Percentiles rank a stretch among this genome's conserved stretches.
phyloP scores from a whole-genome alignment of 2,797 vertebrate genomes.

The Luscinia megarhynchos region DNA sequence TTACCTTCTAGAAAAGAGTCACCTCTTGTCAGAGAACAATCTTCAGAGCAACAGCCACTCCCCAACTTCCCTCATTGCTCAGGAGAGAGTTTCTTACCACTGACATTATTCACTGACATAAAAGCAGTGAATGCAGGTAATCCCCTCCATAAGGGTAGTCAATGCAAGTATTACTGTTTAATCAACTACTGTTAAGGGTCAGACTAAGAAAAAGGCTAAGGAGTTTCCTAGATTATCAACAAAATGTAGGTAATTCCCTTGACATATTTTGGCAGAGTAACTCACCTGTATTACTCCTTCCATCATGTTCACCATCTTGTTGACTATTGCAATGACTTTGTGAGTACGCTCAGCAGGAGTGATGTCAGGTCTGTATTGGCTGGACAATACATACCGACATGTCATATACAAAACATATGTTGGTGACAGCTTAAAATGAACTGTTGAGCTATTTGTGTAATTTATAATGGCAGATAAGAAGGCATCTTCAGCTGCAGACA shows the following conservation, averaged over 20 bases:
- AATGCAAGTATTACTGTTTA: not conserved
- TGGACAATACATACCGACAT: conserved; percentile 93
- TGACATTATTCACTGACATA: not conserved
- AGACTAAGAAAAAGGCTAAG: not conserved
- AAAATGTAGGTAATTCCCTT: not conserved
- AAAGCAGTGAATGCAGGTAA: not conserved
- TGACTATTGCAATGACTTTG: conserved; percentile 95
- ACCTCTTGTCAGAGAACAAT: not conserved
- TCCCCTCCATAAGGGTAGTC: not conserved
- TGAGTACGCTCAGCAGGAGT: conserved; percentile 92
- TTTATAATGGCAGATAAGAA: conserved; percentile 98
- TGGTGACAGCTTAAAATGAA: conserved; percentile 97
- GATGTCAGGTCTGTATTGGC: conserved; percentile 89
- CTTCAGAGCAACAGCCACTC: not conserved
- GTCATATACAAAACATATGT: conserved; percentile 98
- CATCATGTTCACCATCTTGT: conserved; percentile 99
- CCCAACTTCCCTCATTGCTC: not conserved
- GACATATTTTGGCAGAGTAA: not conserved
- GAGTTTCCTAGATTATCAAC: not conserved
- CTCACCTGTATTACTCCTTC: conserved; percentile 99
- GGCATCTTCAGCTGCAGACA: conserved; percentile 90
- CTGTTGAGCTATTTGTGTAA: conserved; percentile 98
- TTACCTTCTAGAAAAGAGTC: conserved; percentile 9
- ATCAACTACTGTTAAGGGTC: not conserved
- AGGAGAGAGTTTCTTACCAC: not conserved